A percentile compares a stretch with the other conserved stretches of the same genome.
Conservation (phyloP, 92 coral and sea anemone genomes). For the Siderastrea siderea region DNA sequence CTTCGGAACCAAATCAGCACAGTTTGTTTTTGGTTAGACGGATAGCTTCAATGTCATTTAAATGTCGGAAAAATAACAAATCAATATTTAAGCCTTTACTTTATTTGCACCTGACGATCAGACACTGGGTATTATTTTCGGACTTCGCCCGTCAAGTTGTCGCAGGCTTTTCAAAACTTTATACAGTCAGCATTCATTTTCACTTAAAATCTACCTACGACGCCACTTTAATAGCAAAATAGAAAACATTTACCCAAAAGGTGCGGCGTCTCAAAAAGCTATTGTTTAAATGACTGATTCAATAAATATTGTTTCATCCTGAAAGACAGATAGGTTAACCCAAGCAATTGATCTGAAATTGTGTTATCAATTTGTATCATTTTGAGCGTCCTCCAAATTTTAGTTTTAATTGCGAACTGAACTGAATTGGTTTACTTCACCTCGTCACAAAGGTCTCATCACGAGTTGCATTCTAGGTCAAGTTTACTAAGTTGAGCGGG, state of each 20-base stretch:
- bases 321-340: slow-evolving; percentile 13
- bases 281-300: not conserved
- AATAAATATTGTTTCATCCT: slow-evolving; percentile 2
- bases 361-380: slow-evolving; percentile 7
- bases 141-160: not conserved
- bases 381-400: not conserved
- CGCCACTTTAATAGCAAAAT: not conserved
- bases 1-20: not conserved
- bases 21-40: not conserved
- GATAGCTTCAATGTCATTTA: slow-evolving; percentile 5
- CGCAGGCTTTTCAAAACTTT: not conserved
- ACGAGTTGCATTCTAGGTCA: not conserved
- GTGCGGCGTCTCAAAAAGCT: not conserved
- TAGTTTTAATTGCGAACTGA: not conserved
- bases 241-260: not conserved
- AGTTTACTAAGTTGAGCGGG: not conserved
- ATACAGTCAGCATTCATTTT: not conserved
- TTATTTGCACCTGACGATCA: slow-evolving; percentile 16
- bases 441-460: not conserved
- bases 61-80: slow-evolving; percentile 22
- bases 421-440: not conserved
- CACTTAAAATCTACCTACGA: not conserved
- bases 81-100: not conserved
- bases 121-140: slow-evolving; percentile 12
- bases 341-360: slow-evolving; percentile 4